phyloP scores from a whole-genome alignment of 2,113 vertebrate genomes.

The mouse (Mus musculus) region GRCm39 chr1:26724001-26724500 shows the following conservation, averaged over 20 bases:
- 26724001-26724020: not conserved
- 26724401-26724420: not conserved
- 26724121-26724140: not conserved
- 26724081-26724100: not conserved
- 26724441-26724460: accelerated
- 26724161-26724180: no score
- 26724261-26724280: not conserved
- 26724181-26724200: not conserved
- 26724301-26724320: not conserved
- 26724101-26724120: not conserved
- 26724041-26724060: not conserved
- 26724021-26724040: accelerated
- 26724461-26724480: not conserved
- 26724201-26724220: not conserved
- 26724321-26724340: no score
- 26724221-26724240: not conserved
- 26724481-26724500: not conserved
- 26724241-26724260: not conserved
- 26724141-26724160: not conserved
- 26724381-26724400: not conserved
- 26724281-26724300: not conserved
- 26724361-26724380: not conserved
- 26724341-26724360: not conserved
- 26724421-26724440: accelerated
- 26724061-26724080: not conserved